A percentile compares a stretch with the other conserved stretches of the same genome.
Conservation (phyloP, 2,888 invertebrate species). For the Oasisia sp. region DNA sequence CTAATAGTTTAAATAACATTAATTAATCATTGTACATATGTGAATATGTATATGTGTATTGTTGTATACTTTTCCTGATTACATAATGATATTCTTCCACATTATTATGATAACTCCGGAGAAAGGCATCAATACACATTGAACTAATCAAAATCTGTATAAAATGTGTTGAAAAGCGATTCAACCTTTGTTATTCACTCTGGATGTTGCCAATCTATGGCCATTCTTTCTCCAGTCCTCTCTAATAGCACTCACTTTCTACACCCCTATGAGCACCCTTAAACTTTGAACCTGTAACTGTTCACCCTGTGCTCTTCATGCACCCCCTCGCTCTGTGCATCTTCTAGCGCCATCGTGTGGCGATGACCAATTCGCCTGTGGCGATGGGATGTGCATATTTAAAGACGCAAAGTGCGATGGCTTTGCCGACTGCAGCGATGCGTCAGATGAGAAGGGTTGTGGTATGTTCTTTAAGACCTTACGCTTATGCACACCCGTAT, state of each 20-base stretch:
- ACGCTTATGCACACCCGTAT: background rate
- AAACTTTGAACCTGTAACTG: background rate
- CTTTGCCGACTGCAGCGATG: slow-evolving; percentile 28
- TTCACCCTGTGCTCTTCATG: slow-evolving; percentile 22
- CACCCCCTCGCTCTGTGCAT: slow-evolving; percentile 20
- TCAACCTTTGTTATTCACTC: background rate
- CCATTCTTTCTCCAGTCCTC: slow-evolving; percentile 5
- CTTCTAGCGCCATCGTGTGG: slow-evolving; percentile 22
- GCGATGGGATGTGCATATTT: slow-evolving; percentile 27
- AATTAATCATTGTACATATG: background rate
- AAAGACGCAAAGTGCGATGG: slow-evolving; percentile 3
- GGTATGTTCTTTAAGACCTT: slow-evolving; percentile 30
- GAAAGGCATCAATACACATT: slow-evolving; percentile 19
- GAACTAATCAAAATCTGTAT: background rate
- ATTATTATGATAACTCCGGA: background rate
- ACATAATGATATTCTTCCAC: background rate
- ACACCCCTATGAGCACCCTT: background rate
- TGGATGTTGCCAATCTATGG: background rate
- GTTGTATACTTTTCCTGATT: background rate
- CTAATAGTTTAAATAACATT: background rate
- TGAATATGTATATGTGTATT: slow-evolving; percentile 18
- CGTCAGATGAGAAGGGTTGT: slow-evolving; percentile 32
- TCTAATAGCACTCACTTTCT: background rate
- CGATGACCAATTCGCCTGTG: slow-evolving; percentile 28
- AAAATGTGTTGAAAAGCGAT: slow-evolving; percentile 22